Conservation (phyloP, 2,888 invertebrate genomes). For the Pecten maximus region DNA sequence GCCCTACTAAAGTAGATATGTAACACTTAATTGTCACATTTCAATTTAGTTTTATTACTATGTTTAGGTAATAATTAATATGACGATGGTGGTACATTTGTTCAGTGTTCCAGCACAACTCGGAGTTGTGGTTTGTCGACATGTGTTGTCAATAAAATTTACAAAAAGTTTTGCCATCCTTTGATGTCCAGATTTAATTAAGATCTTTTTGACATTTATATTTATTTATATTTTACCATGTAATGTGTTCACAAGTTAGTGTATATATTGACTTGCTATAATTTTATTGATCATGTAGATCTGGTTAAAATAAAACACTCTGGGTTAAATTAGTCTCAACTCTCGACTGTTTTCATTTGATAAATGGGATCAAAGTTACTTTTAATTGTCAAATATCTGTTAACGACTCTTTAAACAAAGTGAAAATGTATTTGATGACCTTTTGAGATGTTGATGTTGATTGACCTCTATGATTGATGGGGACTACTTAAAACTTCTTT, state of each 20-base stretch:
- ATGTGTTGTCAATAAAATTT: neutral
- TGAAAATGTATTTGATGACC: neutral
- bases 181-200: neutral
- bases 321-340: neutral
- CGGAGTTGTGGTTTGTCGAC: neutral
- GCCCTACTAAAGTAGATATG: neutral
- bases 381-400: neutral
- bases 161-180: neutral
- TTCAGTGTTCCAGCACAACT: neutral
- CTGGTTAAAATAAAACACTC: neutral
- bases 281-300: neutral
- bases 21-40: neutral
- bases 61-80: neutral
- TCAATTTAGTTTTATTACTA: neutral
- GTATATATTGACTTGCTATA: neutral
- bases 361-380: neutral
- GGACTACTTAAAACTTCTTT: neutral
- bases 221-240: neutral
- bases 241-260: neutral
- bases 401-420: neutral
- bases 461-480: neutral
- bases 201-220: neutral
- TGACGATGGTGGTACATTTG: neutral
- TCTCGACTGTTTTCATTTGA: neutral
- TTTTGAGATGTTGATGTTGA: neutral